Evolutionary conservation across 2,888 invertebrate genomes (phyloP), one percentile per base, ranked within the genome.

Genomic region (Pecten maximus): DNA sequence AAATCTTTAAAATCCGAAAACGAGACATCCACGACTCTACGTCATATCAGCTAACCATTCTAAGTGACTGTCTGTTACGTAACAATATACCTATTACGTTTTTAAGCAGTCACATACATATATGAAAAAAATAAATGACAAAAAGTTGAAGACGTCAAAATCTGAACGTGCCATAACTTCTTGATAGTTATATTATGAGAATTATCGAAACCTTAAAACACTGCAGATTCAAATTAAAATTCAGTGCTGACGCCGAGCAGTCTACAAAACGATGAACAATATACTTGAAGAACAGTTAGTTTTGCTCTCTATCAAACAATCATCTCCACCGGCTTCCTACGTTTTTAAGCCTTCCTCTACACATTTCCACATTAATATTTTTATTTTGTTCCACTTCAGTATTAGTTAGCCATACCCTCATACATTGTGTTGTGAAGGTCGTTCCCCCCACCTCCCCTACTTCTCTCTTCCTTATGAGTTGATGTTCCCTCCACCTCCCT

Each of bases 341-440:
- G 74, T 74, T 74, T 23, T 8, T 74, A 74, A 74, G 35, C 35
- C 74, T 35, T 74, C 35, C 74, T 74, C 23, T 10, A 35, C 74
- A 74, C 74, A 74, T 74, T 74, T 74, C 74, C 74, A 74, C 74
- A 74, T 35, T 74, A 74, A 74, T 12, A 35, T 28, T 74, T 74
- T 74, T 74, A 74, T 74, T 74, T 74, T 74, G 74, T 74, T 74
- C 10, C 74, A 35, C 35, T 28, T 2, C n/a, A 54, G 54, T 35
- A 35, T 74, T 74, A 74, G 74, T 74, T 35, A 74, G 12, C 74
- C 74, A 1, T 54, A 54, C n/a, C n/a, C 6, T 19, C 54, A n/a
- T 35, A 74, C 74, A 74, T 35, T 74, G 74, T 74, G 28, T 28
- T 19, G 28, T 28, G 28, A 23, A 35, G 35, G 74, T 35, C 28